phyloP scores from a whole-genome alignment of 2,113 vertebrate species.

The Bubalus kerabau region DNA sequence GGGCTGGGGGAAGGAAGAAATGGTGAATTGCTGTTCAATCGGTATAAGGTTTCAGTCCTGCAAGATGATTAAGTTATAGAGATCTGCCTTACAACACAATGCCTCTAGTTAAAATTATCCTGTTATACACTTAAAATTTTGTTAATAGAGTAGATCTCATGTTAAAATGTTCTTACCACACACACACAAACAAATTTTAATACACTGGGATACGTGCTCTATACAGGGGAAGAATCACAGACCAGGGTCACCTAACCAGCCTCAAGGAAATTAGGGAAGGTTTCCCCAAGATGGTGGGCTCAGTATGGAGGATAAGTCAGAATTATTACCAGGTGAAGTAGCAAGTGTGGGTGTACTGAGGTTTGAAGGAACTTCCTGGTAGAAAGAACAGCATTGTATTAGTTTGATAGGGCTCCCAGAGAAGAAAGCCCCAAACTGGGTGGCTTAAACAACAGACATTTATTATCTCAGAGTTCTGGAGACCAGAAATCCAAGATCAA shows the following conservation, averaged over 20 bases:
- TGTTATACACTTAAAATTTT: not conserved
- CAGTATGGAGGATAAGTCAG: not conserved
- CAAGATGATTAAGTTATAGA: not conserved
- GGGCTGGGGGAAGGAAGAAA: not conserved
- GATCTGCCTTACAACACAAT: not conserved
- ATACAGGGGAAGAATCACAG: not conserved
- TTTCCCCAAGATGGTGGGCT: not conserved
- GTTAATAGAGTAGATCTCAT: not conserved
- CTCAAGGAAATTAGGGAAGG: not conserved
- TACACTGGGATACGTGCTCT: not conserved
- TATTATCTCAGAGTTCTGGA: not conserved
- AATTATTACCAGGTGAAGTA: not conserved
- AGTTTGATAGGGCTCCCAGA: not conserved
- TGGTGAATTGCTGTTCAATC: not conserved
- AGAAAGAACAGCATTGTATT: not conserved
- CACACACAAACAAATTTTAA: not conserved
- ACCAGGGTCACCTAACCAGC: not conserved
- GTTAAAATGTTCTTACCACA: not conserved
- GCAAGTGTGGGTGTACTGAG: not conserved
- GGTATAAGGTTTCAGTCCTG: not conserved
- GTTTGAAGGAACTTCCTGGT: not conserved
- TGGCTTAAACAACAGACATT: not conserved
- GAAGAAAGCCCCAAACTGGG: not conserved
- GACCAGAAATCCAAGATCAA: not conserved
- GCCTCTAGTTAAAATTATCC: not conserved